Conservation (phyloP, 2,797 vertebrate species). For the Podarcis lilfordi region DNA sequence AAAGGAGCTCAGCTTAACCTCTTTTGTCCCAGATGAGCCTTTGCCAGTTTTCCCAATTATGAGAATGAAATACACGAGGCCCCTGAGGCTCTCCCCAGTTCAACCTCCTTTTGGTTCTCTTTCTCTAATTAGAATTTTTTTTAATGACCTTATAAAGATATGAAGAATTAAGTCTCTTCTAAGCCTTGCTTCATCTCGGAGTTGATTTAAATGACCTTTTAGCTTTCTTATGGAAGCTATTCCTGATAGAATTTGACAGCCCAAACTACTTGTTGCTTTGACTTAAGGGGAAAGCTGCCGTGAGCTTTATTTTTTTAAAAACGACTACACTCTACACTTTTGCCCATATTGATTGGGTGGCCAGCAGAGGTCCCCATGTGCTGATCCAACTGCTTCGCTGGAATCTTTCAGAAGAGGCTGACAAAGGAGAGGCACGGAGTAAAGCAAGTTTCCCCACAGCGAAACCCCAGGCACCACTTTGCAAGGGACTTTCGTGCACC, state of each 20-base stretch:
- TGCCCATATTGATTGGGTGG: conserved; percentile 22
- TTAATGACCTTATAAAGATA: conserved; percentile 31
- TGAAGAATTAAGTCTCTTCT: conserved; percentile 55
- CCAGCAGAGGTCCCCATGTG: conserved; percentile 64
- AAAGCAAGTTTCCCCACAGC: conserved; percentile 4
- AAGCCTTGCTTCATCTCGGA: conserved; percentile 39
- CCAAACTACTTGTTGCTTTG: conserved; percentile 47
- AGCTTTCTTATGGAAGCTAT: conserved; percentile 43
- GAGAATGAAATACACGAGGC: background rate
- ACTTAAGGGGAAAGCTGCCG: conserved; percentile 58
- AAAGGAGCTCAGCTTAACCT: background rate
- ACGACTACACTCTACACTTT: conserved; percentile 31
- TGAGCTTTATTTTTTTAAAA: background rate
- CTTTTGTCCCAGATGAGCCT: background rate
- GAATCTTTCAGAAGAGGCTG: conserved; percentile 23
- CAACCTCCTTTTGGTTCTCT: background rate
- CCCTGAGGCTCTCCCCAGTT: background rate
- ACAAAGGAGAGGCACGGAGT: conserved; percentile 10
- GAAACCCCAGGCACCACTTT: conserved; percentile 12
- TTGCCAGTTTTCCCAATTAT: background rate
- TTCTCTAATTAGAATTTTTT: conserved; percentile 41
- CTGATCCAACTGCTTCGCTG: conserved; percentile 32
- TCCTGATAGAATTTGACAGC: conserved; percentile 47
- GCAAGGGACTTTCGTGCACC: background rate
- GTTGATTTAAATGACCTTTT: conserved; percentile 58